Conservation (phyloP, 1,140 invertebrate species). For the Pseudobourletiella spinata region DNA sequence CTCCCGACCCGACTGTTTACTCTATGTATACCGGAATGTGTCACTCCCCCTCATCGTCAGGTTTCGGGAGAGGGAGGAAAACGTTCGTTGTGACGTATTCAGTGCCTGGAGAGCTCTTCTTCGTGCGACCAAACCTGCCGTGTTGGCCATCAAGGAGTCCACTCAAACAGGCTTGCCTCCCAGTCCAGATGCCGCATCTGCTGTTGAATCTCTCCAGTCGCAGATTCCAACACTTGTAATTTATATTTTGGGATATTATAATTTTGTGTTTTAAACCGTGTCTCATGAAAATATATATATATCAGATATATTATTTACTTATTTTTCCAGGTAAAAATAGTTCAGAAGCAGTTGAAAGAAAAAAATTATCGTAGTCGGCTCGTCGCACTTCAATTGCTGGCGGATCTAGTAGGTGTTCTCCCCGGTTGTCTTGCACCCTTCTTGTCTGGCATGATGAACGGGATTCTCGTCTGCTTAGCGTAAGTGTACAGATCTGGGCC, state of each 20-base stretch:
- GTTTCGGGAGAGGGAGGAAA: constrained; percentile 93
- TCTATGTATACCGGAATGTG: constrained; percentile 79
- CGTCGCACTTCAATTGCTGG: constrained; percentile 80
- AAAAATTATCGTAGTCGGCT: constrained; percentile 89
- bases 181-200: constrained; percentile 21
- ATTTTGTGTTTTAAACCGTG: not conserved
- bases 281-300: no score
- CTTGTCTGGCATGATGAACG: constrained; percentile 29
- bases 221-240: constrained; percentile 32
- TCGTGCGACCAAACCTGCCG: constrained; percentile 69
- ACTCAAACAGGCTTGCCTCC: constrained; percentile 35
- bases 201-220: constrained; percentile 24
- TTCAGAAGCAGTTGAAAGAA: constrained; percentile 85
- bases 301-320: not conserved
- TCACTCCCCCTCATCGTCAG: constrained; percentile 81
- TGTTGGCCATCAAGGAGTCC: constrained; percentile 43
- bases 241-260: not conserved
- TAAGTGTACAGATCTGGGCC: constrained; percentile 21
- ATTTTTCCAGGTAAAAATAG: constrained; percentile 56
- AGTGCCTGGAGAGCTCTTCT: constrained; percentile 91
- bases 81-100: constrained; percentile 96
- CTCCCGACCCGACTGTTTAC: constrained; percentile 79
- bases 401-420: constrained; percentile 79
- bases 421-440: constrained; percentile 45
- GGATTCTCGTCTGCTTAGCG: constrained; percentile 30